These are phyloP conservation scores for Hecatera dysodea DNA, from an alignment of 2,888 invertebrate species.

Conservation along the genomic window DNA sequence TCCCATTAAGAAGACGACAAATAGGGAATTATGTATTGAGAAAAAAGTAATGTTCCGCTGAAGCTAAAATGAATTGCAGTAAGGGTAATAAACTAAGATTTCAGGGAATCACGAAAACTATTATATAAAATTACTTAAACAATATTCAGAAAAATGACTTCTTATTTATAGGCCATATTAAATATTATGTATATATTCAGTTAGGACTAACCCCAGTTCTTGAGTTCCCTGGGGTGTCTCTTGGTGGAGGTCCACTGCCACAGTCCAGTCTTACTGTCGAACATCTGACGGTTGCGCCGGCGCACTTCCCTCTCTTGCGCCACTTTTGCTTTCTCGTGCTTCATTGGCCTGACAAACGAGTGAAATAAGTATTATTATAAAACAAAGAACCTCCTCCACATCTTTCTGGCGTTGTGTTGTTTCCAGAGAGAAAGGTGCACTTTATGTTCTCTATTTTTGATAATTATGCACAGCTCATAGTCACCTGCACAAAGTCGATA, in stretches of 20 bases:
- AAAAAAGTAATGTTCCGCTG: too few species aligned
- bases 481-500: background rate
- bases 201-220: constrained; percentile 82
- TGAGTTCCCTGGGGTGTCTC: constrained; percentile 85
- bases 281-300: constrained; percentile 83
- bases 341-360: constrained; percentile 76
- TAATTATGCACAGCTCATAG: background rate
- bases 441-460: background rate
- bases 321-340: constrained; percentile 81
- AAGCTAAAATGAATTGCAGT: too few species aligned
- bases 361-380: background rate
- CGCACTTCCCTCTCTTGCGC: constrained; percentile 79
- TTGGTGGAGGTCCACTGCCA: constrained; percentile 84
- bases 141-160: too few species aligned
- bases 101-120: too few species aligned
- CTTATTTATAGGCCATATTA: background rate
- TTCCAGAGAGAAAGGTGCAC: too few species aligned
- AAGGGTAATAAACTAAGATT: too few species aligned
- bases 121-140: too few species aligned
- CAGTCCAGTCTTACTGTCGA: constrained; percentile 77
- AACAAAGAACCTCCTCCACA: too few species aligned
- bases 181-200: background rate
- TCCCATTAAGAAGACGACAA: too few species aligned
- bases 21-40: too few species aligned
- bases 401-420: background rate